Base-by-base conservation (phyloP, 2,888 invertebrate species). In the Tinea semifulvella region DNA sequence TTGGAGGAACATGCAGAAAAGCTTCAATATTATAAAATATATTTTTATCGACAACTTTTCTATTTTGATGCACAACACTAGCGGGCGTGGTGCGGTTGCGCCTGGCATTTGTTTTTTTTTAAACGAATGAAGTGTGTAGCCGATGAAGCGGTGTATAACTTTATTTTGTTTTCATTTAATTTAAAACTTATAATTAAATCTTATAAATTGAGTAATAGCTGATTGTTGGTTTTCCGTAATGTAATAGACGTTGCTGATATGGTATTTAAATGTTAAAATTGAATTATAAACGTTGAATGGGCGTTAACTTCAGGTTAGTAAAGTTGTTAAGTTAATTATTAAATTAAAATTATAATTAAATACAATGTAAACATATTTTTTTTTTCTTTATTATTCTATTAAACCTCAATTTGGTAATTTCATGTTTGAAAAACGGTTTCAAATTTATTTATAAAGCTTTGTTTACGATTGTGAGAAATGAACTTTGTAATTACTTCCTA, bases 261-360 rank as follows among this genome's bases (percentile, higher is more conserved):
- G 13, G 4, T 38, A 17, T 3, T 18, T 11, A 7, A 25, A 38
- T 17, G 19, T 17, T 16, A 38, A 25, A 17, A 38, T 49, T 14
- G 22, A 44, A 46, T n/a, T 46, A 8, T 49, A 51, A 50, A 47
- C 19, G 63, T 64, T 75, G 63, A 63, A 77, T 77, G 79, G 79
- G 79, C 79, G 79, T 76, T 70, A 67, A 71, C 77, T 70, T 66
- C 72, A 70, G 72, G 72, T 72, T 69, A 73, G 58, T 58, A 61
- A n/a, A 58, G 53, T 62, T 64, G 58, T 63, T 65, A 58, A 59
- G 55, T 65, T 38, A 70, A 63, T 69, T 75, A 75, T 76, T 76
- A 59, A 72, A 76, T 76, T 72, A 71, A 39, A 43, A 67, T 3
- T 36, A 7, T 18, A 36, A 13, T 31, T 31, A 31, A 31, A 31